Percentiles rank a stretch among this genome's conserved stretches.
Conservation (phyloP, 2,888 invertebrate species). For the Ferdinandea cuprea region DNA sequence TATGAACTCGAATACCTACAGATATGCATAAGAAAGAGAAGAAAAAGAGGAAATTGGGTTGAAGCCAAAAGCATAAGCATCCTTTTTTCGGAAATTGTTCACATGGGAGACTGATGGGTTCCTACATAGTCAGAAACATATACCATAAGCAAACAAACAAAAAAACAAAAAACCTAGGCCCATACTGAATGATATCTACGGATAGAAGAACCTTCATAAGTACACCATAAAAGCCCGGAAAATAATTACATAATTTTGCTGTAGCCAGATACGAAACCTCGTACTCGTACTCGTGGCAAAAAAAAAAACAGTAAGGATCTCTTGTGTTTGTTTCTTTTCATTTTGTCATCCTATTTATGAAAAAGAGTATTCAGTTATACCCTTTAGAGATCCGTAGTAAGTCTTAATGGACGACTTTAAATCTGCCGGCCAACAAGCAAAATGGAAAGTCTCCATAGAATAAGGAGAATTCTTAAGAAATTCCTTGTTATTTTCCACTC, state of each 20-base stretch:
- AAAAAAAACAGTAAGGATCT: neutral
- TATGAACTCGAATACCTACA: constrained; percentile 48
- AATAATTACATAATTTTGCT: constrained; percentile 52
- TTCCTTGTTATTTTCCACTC: constrained; percentile 7
- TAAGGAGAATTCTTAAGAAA: neutral
- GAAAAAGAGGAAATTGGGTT: constrained; percentile 9
- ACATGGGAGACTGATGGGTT: constrained; percentile 29
- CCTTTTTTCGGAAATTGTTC: constrained; percentile 45
- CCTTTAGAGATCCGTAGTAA: neutral
- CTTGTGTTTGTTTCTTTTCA: neutral
- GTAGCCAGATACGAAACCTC: constrained; percentile 7
- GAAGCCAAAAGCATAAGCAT: constrained; percentile 39
- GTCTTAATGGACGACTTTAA: neutral
- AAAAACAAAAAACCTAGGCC: constrained; percentile 2
- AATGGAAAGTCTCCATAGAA: neutral
- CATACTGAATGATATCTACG: constrained; percentile 29
- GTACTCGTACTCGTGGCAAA: no score
- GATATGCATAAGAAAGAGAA: constrained; percentile 5
- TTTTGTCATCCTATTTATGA: neutral
- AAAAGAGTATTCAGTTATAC: neutral
- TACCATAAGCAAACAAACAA: neutral
- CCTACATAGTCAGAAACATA: neutral
- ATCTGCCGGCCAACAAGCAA: constrained; percentile 14
- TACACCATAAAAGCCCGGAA: constrained; percentile 54
- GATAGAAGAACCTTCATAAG: constrained; percentile 48